Base-by-base conservation (phyloP, 1,140 invertebrate species). In the Pentalonia nigronervosa region DNA sequence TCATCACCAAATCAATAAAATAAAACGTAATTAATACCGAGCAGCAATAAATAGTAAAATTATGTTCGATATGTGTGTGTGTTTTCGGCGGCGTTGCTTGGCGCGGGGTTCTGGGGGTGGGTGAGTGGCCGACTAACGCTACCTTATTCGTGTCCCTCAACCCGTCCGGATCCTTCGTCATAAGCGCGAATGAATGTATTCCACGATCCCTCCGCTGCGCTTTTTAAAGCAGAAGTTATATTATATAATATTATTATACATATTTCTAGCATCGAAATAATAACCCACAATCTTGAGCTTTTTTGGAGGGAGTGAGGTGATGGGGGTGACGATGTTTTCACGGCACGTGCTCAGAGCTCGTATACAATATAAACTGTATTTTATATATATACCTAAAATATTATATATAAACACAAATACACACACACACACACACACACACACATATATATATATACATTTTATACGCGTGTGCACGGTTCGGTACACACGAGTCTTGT, bases 291-390 rank as follows among this genome's bases (percentile, higher is more conserved):
- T 87, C 41, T 48, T 6, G 86, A 50, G n/a, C n/a, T 48, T 88
- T 41, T 88, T 7, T 0, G 25, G 41, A 9, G 36, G 23, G 36
- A 21, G 21, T 21, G 7, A 41, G 7, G 9, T 21, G 87, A 20
- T 9, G 17, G 17, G 17, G 47, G 34, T 48, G 47, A 53, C 87
- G 48, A 48, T n/a, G 86, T 88, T 48, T 88, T 50, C n/a, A 88
- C 87, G 87, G 48, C 48, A 53, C 87, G 87, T 87, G 84, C 84
- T 87, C 41, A 25, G 25, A n/a, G 60, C 60, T 67, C 30, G 60
- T 67, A 67, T 67, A 41, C 41, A 67, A n/a, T 76, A n/a, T 20
- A 76, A 76, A 41, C 41, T 76, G 17, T 76, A 76, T 76, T n/a
- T 76, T 14, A 17, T n/a, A 67, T n/a, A n/a, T 30, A 30, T 60